These are phyloP conservation scores for Carassius carassius DNA, from an alignment of 2,113 vertebrate genomes.

Conservation along the genomic window DNA sequence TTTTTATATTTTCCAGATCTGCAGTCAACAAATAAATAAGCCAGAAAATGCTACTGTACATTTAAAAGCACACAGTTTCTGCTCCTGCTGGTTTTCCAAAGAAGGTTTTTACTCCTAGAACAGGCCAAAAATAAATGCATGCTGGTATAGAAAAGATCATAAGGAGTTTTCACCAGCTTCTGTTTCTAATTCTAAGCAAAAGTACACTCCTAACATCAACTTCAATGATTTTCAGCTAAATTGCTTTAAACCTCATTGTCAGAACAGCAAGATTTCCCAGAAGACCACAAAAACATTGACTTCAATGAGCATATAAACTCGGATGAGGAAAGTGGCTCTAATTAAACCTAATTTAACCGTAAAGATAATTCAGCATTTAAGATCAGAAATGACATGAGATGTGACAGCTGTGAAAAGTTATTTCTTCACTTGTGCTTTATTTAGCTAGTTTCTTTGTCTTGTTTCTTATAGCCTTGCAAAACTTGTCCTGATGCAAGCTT, in stretches of 20 bases:
- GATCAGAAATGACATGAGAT: conserved; percentile 24
- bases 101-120: background rate
- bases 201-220: conserved; percentile 9
- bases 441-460: background rate
- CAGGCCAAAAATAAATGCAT: background rate
- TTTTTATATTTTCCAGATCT: background rate
- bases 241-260: conserved; percentile 15
- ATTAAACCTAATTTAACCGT: conserved; percentile 46
- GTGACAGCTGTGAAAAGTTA: conserved; percentile 43
- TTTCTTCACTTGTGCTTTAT: background rate
- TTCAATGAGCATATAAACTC: conserved; percentile 48
- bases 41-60: no score
- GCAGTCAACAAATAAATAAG: background rate
- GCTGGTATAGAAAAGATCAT: background rate
- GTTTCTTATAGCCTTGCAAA: background rate
- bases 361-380: conserved; percentile 46
- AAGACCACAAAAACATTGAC: conserved; percentile 26
- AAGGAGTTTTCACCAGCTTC: background rate
- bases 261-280: conserved; percentile 9
- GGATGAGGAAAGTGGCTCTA: conserved; percentile 40
- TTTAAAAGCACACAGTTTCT: background rate
- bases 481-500: background rate
- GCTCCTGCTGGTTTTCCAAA: background rate
- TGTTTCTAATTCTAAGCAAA: conserved; percentile 12
- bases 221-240: conserved; percentile 26